Conservation (phyloP, 2,888 invertebrate genomes). For the Ceratothoa steindachneri region DNA sequence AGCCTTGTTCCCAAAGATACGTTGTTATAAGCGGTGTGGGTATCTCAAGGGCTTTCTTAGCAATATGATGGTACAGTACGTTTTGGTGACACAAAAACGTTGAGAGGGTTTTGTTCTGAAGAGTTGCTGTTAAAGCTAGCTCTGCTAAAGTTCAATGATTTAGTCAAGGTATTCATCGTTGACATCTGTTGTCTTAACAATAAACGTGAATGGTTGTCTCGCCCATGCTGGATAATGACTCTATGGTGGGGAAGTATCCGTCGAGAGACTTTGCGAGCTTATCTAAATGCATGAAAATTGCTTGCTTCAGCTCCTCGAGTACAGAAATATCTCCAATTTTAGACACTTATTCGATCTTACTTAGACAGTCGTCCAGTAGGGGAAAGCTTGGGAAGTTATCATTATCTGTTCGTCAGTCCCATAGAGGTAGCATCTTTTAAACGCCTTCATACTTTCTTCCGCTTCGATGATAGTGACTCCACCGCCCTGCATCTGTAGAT, state of each 20-base stretch:
- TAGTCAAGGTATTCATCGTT: slow-evolving; percentile 28
- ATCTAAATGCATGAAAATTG: slow-evolving; percentile 18
- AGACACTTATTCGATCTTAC: slow-evolving; percentile 13
- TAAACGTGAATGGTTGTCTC: slow-evolving; percentile 32
- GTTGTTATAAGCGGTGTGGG: neutral
- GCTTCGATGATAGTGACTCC: slow-evolving; percentile 18
- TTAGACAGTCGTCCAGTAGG: slow-evolving; percentile 9
- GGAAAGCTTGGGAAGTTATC: slow-evolving; percentile 24
- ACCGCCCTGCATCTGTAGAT: slow-evolving; percentile 18
- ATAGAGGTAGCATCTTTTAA: slow-evolving; percentile 9
- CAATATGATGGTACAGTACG: neutral
- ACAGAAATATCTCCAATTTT: slow-evolving; percentile 19
- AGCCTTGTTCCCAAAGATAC: too few species aligned
- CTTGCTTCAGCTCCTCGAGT: slow-evolving; percentile 24
- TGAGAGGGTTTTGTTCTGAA: too few species aligned
- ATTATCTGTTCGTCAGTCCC: slow-evolving; percentile 26
- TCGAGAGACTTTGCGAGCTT: slow-evolving; percentile 20
- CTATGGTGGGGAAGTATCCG: slow-evolving; percentile 18
- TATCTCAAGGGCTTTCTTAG: neutral
- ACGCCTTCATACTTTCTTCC: too few species aligned
- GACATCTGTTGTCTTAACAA: slow-evolving; percentile 23
- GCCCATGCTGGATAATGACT: slow-evolving; percentile 5
- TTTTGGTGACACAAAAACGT: neutral
- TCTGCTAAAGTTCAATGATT: slow-evolving; percentile 23
- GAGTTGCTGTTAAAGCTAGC: too few species aligned